Conservation (phyloP, 2,113 vertebrate species). For the Sminthopsis crassicaudata region DNA sequence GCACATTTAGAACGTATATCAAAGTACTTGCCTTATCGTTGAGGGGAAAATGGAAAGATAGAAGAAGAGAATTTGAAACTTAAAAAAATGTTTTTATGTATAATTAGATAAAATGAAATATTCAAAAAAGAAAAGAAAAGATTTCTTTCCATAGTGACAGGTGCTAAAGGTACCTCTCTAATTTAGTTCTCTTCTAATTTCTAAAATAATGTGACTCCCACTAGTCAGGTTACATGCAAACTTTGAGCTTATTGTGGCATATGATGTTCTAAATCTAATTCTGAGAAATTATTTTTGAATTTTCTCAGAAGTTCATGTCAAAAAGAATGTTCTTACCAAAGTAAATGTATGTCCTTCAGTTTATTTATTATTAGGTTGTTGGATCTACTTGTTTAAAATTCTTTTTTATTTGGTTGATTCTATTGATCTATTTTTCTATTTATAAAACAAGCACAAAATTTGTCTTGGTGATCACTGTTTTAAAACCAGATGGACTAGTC, state of each 20-base stretch:
- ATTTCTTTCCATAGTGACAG: neutral
- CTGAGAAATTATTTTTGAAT: neutral
- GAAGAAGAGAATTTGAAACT: neutral
- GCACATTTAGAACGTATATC: neutral
- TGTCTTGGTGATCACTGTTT: neutral
- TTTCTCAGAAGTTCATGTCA: neutral
- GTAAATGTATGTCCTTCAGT: neutral
- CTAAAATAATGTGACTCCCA: neutral
- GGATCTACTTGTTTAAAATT: neutral
- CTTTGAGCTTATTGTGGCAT: neutral
- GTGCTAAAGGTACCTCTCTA: neutral
- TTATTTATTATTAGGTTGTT: neutral
- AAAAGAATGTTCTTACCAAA: neutral
- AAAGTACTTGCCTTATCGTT: neutral
- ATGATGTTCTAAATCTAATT: neutral
- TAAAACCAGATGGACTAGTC: neutral
- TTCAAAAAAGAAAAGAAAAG: neutral
- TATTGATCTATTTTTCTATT: neutral
- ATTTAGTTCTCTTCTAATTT: neutral
- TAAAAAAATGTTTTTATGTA: neutral
- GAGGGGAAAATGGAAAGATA: neutral
- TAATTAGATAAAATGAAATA: neutral
- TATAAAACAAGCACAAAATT: neutral
- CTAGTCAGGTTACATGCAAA: neutral
- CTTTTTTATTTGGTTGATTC: neutral